Evolutionary conservation across 2,113 vertebrate species (phyloP).

Genomic region (Rhinoptilus africanus): DNA sequence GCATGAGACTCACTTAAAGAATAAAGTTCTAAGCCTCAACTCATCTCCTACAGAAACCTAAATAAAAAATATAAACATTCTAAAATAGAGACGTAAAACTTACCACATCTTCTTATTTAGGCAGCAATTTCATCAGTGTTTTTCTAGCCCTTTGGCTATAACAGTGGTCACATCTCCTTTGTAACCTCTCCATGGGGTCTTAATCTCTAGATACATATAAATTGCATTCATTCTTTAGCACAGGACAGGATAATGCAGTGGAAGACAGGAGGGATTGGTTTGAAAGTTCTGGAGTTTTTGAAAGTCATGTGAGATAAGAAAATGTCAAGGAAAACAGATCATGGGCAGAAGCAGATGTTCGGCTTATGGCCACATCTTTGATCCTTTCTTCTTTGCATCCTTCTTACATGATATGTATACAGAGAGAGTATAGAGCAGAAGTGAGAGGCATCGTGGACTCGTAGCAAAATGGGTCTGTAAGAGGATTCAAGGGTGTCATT

Average conservation of each 20-base stretch:
- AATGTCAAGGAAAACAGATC: conserved; percentile 39
- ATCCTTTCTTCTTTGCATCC: not conserved
- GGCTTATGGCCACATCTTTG: not conserved
- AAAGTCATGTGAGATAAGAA: conserved; percentile 41
- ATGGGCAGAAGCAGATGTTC: conserved; percentile 47
- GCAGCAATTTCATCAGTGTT: not conserved
- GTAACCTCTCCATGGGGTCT: not conserved
- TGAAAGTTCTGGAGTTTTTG: conserved; percentile 41
- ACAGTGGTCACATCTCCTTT: not conserved
- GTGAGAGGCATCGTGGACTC: not conserved
- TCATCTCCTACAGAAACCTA: not conserved
- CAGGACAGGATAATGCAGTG: not conserved
- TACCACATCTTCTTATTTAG: not conserved
- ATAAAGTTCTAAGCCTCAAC: not conserved
- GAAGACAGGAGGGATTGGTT: not conserved
- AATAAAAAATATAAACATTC: not conserved
- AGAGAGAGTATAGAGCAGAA: not conserved
- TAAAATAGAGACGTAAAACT: not conserved
- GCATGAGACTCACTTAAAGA: not conserved
- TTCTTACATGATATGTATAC: not conserved
- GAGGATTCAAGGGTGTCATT: not conserved
- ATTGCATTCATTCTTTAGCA: not conserved
- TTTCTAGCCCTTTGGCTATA: not conserved
- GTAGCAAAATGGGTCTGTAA: not conserved
- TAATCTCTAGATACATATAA: conserved; percentile 2